Evolutionary conservation across 2,888 invertebrate species (phyloP), one percentile per base, ranked within the genome.

Genomic region (Lottia scabra): DNA sequence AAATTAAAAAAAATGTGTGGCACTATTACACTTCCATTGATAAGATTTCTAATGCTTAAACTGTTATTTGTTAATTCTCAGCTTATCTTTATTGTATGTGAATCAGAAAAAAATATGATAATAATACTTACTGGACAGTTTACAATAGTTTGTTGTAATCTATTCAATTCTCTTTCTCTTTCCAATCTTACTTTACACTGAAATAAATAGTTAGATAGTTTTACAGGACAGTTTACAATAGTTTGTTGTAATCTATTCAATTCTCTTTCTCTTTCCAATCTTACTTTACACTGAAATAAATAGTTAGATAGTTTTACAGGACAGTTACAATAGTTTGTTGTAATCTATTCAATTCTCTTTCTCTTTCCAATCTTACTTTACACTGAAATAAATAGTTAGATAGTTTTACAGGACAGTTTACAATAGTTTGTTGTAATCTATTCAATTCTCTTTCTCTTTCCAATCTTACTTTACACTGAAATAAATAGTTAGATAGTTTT

Each of bases 41-140:
- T n/a, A n/a, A n/a, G n/a, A n/a, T n/a, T n/a, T n/a, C n/a, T n/a
- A n/a, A n/a, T n/a, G n/a, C n/a, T n/a, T n/a, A n/a, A n/a, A n/a
- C n/a, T n/a, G n/a, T n/a, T n/a, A n/a, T n/a, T n/a, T n/a, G n/a
- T n/a, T n/a, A n/a, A n/a, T n/a, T n/a, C n/a, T n/a, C n/a, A n/a
- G n/a, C n/a, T n/a, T n/a, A n/a, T n/a, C n/a, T n/a, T n/a, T n/a
- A n/a, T n/a, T n/a, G n/a, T n/a, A n/a, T n/a, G n/a, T n/a, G n/a
- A n/a, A n/a, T n/a, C n/a, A n/a, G n/a, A n/a, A n/a, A n/a, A 30
- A 30, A 30, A 30, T 30, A 30, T 4, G 3, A 30, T 4, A 30
- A 30, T 30, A 5, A 30, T 30, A 79, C 86, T 82, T 75, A 88
- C 87, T 16, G 88, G 88, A 68, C 87, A 87, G 74, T 83, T 84